Evolutionary conservation across 2,888 invertebrate genomes (phyloP).

Genomic region (Stenurella melanura): DNA sequence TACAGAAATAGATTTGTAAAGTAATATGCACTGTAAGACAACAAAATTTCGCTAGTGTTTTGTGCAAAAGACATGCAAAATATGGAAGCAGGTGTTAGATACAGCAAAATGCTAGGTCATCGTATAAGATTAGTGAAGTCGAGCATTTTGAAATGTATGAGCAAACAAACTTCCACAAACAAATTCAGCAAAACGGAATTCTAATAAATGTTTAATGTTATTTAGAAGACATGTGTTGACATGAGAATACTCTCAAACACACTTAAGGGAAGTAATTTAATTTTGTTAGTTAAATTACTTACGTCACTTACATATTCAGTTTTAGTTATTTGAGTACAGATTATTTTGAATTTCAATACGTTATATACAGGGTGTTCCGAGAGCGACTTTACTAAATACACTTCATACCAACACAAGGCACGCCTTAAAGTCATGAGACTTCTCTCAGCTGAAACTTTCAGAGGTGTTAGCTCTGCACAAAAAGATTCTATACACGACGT

Average conservation of each 20-base stretch:
- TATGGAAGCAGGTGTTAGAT: neutral
- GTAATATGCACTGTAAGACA: neutral
- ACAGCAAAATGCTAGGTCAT: neutral
- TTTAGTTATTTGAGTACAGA: neutral
- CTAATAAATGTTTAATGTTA: slow-evolving; percentile 47
- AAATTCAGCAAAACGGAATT: slow-evolving; percentile 42
- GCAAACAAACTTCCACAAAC: slow-evolving; percentile 30
- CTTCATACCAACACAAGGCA: no score
- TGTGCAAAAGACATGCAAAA: neutral
- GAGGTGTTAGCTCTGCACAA: no score
- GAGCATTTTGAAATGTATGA: neutral
- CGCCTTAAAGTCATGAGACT: no score
- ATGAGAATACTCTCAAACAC: slow-evolving; percentile 29
- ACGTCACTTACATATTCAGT: neutral
- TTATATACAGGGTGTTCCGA: no score
- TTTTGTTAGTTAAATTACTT: slow-evolving; percentile 33
- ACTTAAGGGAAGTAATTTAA: slow-evolving; percentile 33
- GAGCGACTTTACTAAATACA: no score
- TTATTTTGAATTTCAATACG: neutral
- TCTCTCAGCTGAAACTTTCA: no score
- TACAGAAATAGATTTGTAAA: neutral
- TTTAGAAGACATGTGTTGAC: slow-evolving; percentile 35
- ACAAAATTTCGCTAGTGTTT: neutral
- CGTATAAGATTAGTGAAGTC: neutral
- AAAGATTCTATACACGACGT: no score